Percentiles rank a stretch among this genome's conserved stretches.
Conservation (phyloP, 2,888 invertebrate species). For the Spodoptera picta region DNA sequence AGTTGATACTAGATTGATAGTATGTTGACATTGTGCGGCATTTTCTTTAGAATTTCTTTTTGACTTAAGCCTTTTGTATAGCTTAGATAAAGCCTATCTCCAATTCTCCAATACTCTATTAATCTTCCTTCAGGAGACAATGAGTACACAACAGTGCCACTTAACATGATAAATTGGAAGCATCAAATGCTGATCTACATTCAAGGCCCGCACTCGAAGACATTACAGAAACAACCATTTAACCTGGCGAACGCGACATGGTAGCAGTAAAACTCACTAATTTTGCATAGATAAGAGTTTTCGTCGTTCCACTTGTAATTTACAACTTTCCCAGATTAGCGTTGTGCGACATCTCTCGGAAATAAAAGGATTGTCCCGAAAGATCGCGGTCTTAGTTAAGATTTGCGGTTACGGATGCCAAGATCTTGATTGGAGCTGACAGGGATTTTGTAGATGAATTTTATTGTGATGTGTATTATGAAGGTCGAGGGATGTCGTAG, state of each 20-base stretch:
- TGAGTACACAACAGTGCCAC: conserved; percentile 16
- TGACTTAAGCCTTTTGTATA: background rate
- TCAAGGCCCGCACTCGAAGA: conserved; percentile 33
- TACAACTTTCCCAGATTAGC: conserved; percentile 65
- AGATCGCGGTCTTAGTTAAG: conserved; percentile 48
- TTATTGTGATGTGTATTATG: background rate
- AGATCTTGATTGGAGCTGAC: conserved; percentile 41
- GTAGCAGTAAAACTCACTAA: conserved; percentile 62
- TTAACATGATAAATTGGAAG: conserved; percentile 47
- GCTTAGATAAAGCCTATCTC: background rate
- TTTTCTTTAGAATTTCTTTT: background rate
- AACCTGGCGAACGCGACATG: conserved; percentile 52
- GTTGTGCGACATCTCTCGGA: conserved; percentile 38
- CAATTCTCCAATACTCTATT: conserved; percentile 3
- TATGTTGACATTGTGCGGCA: background rate
- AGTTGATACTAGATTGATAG: background rate
- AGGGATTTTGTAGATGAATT: conserved; percentile 21
- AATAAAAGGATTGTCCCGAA: conserved; percentile 56
- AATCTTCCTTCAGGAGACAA: conserved; percentile 6
- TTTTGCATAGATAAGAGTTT: conserved; percentile 69
- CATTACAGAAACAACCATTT: conserved; percentile 54
- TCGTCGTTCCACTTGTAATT: conserved; percentile 59
- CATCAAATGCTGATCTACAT: conserved; percentile 47
- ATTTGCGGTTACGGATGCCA: conserved; percentile 25
- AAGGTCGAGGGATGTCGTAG: background rate